A percentile compares a stretch with the other conserved stretches of the same genome.
These are phyloP conservation scores for Drosophila dives DNA, from an alignment of 2,888 invertebrate species.

Conservation along the genomic window DNA sequence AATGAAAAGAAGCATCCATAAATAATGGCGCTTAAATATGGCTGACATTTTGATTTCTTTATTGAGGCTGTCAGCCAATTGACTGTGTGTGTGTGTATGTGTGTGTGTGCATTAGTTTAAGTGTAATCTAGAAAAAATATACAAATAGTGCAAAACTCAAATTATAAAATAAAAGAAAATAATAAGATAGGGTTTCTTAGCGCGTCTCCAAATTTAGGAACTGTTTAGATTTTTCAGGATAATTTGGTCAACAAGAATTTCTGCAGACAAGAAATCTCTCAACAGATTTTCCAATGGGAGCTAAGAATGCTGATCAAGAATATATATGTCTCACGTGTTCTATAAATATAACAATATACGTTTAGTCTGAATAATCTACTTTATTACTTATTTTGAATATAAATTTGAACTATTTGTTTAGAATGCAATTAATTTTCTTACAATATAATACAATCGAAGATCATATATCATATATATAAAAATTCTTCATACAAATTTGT, in stretches of 20 bases:
- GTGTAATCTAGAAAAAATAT: slow-evolving; percentile 7
- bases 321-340: not conserved
- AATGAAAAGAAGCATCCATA: slow-evolving; percentile 34
- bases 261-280: not conserved
- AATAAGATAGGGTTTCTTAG: not conserved
- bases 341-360: no score
- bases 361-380: not conserved
- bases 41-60: slow-evolving; percentile 48
- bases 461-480: not conserved
- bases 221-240: not conserved
- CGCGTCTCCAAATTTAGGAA: not conserved
- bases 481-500: not conserved
- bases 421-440: not conserved
- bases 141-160: not conserved
- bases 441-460: no score
- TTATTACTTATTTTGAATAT: not conserved
- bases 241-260: not conserved
- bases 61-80: slow-evolving; percentile 30
- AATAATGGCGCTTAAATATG: slow-evolving; percentile 52
- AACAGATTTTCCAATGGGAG: not conserved
- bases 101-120: not conserved
- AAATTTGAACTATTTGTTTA: no score
- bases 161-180: not conserved
- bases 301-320: not conserved
- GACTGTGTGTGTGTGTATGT: slow-evolving; percentile 17